These are phyloP conservation scores for Channa argus DNA, from an alignment of 2,113 vertebrate genomes.

Conservation along the genomic window DNA sequence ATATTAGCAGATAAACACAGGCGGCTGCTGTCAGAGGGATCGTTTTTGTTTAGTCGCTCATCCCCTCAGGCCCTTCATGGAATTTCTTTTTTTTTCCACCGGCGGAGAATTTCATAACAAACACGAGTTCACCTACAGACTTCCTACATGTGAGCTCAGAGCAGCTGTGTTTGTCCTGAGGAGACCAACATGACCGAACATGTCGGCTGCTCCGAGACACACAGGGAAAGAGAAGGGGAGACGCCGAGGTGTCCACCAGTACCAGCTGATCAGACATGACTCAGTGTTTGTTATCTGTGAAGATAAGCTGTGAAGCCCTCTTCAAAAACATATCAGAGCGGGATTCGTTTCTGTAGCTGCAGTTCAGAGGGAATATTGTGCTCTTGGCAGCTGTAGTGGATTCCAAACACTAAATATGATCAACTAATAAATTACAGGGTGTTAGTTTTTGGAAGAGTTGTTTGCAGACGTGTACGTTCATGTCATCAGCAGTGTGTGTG, in stretches of 20 bases:
- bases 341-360: no score
- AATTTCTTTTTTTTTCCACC: no score
- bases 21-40: no score
- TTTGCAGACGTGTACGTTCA: no score
- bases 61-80: not conserved
- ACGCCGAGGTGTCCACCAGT: not conserved
- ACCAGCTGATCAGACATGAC: not conserved
- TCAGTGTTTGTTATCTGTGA: not conserved
- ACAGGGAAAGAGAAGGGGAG: not conserved
- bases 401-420: no score
- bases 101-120: not conserved
- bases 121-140: conserved; percentile 1
- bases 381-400: no score
- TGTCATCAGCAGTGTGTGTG: no score
- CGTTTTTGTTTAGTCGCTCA: not conserved
- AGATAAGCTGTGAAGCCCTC: conserved; percentile 7
- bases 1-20: no score
- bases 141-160: not conserved
- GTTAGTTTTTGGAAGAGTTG: no score
- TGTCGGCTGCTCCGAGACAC: not conserved
- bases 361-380: no score
- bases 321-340: not conserved
- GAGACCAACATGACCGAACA: conserved; percentile 34
- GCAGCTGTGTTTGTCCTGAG: not conserved
- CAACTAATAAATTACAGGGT: no score